Conservation (phyloP, 2,797 vertebrate genomes). For the Triplophysa yarkandensis region DNA sequence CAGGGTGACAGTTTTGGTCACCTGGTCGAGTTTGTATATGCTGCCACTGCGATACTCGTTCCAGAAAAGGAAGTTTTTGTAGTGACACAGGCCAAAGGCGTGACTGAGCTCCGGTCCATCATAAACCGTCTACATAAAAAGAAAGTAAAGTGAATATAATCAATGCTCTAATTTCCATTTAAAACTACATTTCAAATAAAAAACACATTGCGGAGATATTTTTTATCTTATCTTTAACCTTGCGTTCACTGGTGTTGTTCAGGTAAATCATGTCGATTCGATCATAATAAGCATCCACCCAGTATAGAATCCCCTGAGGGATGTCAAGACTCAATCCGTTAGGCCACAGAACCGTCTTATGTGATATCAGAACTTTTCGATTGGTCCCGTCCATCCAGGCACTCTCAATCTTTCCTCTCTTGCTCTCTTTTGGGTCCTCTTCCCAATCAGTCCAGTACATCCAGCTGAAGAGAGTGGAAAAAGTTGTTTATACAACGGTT, state of each 20-base stretch:
- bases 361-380: constrained; percentile 90
- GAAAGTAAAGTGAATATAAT: neutral
- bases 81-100: constrained; percentile 94
- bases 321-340: constrained; percentile 96
- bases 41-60: constrained; percentile 95
- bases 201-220: neutral
- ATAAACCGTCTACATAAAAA: constrained; percentile 83
- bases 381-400: constrained; percentile 99
- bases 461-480: constrained; percentile 77
- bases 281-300: constrained; percentile 97
- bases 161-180: neutral
- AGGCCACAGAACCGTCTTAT: constrained; percentile 95
- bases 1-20: constrained; percentile 79
- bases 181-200: neutral
- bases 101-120: constrained; percentile 93
- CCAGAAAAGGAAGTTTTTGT: constrained; percentile 94
- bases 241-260: constrained; percentile 88
- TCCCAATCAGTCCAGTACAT: constrained; percentile 99
- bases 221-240: too few relatives aligned
- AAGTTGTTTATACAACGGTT: neutral
- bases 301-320: constrained; percentile 89
- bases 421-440: constrained; percentile 96
- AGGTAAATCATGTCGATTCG: constrained; percentile 95
- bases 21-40: constrained; percentile 90
- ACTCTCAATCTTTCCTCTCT: constrained; percentile 91